These are phyloP conservation scores for Cercopithecus mona DNA, from an alignment of 2,113 vertebrate genomes.

Conservation along the genomic window DNA sequence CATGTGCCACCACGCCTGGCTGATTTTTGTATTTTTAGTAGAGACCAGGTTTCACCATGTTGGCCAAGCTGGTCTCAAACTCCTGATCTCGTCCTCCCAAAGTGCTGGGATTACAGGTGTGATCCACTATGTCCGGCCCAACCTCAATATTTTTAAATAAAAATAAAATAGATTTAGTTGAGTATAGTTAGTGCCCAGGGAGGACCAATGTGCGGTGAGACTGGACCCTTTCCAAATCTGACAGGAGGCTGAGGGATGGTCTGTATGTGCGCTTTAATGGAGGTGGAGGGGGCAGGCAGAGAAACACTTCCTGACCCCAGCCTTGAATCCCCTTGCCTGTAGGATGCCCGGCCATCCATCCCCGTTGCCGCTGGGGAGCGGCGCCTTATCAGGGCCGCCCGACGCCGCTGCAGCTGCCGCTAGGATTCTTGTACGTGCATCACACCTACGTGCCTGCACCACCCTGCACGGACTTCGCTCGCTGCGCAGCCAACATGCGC, in stretches of 20 bases:
- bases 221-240: background rate
- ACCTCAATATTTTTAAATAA: too few relatives aligned
- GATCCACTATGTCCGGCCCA: too few relatives aligned
- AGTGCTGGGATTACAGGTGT: too few relatives aligned
- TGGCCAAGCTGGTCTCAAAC: too few relatives aligned
- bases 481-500: constrained; percentile 88
- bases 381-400: constrained; percentile 88
- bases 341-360: constrained; percentile 91
- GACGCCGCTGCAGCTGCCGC: constrained; percentile 80
- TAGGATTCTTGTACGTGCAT: constrained; percentile 90
- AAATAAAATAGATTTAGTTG: background rate
- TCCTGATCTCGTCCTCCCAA: too few relatives aligned
- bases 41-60: too few relatives aligned
- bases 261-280: background rate
- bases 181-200: background rate
- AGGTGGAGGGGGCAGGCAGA: too few relatives aligned
- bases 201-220: background rate
- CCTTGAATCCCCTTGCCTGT: background rate
- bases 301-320: background rate
- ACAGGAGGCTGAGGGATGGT: background rate
- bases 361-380: constrained; percentile 92
- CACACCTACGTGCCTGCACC: constrained; percentile 86
- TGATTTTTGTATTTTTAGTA: too few relatives aligned
- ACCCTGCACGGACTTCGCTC: constrained; percentile 86
- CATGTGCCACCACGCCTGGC: too few relatives aligned